phyloP scores from a whole-genome alignment of 2,797 vertebrate species.

The Clarias laeviceps region DNA sequence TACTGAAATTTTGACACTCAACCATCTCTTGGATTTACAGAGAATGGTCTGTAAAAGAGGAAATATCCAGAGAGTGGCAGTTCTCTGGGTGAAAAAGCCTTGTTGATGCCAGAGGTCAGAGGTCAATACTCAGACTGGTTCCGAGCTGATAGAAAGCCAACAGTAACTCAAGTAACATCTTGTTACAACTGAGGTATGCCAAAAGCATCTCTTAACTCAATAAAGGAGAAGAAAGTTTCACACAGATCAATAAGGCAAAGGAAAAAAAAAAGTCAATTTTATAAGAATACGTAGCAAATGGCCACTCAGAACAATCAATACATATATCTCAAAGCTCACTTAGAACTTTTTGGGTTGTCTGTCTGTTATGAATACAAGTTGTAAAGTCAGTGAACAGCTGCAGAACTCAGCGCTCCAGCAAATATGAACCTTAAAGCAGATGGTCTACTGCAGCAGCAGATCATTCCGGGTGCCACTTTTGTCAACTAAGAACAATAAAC shows the following conservation, averaged over 20 bases:
- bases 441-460: too few relatives aligned
- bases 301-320: slow-evolving; percentile 10
- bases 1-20: too few relatives aligned
- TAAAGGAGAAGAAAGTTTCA: slow-evolving; percentile 50
- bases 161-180: too few relatives aligned
- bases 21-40: background rate
- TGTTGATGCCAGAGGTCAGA: slow-evolving; percentile 1
- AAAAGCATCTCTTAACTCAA: background rate
- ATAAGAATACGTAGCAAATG: background rate
- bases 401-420: background rate
- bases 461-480: too few relatives aligned
- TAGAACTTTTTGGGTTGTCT: background rate
- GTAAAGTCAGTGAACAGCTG: background rate
- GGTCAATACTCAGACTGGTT: slow-evolving; percentile 2
- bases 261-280: slow-evolving; percentile 8
- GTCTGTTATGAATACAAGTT: slow-evolving; percentile 18
- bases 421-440: background rate
- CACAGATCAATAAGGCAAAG: slow-evolving; percentile 28
- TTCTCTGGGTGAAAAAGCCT: slow-evolving; percentile 25
- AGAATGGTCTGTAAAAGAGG: too few relatives aligned
- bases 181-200: too few relatives aligned
- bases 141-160: too few relatives aligned
- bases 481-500: too few relatives aligned
- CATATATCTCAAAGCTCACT: background rate
- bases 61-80: slow-evolving; percentile 1